A percentile compares a stretch with the other conserved stretches of the same genome.
Conservation (phyloP, 1,140 invertebrate genomes). For the Eulimnadia texana region DNA sequence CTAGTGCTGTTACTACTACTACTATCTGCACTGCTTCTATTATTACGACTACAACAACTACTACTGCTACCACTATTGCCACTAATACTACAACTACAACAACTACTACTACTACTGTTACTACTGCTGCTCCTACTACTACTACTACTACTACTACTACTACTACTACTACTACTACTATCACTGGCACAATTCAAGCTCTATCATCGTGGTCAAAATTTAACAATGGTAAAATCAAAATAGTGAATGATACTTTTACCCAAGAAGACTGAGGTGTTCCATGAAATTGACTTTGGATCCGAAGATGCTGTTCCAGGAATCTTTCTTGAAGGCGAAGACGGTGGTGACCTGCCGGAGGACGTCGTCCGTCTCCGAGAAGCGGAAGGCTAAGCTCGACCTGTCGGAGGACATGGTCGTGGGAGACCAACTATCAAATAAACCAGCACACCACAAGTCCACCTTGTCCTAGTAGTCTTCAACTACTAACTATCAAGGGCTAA, state of each 20-base stretch:
- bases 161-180: no score
- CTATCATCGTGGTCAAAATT: no score
- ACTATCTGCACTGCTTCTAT: no score
- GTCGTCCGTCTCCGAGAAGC: conserved; percentile 52
- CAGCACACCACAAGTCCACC: neutral
- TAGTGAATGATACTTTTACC: neutral
- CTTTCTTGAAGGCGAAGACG: conserved; percentile 33
- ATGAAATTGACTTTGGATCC: conserved; percentile 45
- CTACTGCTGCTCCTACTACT: no score
- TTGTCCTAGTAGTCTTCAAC: neutral
- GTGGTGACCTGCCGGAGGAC: conserved; percentile 59
- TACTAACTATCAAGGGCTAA: no score
- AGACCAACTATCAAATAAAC: neutral
- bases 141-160: no score
- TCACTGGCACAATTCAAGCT: no score
- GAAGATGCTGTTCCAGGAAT: conserved; percentile 29
- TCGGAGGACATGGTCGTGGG: conserved; percentile 17
- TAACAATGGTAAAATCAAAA: neutral
- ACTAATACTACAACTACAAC: no score
- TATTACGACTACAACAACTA: no score
- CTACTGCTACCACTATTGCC: no score
- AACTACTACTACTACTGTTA: no score
- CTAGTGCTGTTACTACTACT: no score
- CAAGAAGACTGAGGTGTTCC: conserved; percentile 15
- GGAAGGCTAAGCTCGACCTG: conserved; percentile 55